Percentiles rank a stretch among this genome's conserved stretches.
Conservation (phyloP, 1,140 invertebrate species). For the Solenopsis fugax region DNA sequence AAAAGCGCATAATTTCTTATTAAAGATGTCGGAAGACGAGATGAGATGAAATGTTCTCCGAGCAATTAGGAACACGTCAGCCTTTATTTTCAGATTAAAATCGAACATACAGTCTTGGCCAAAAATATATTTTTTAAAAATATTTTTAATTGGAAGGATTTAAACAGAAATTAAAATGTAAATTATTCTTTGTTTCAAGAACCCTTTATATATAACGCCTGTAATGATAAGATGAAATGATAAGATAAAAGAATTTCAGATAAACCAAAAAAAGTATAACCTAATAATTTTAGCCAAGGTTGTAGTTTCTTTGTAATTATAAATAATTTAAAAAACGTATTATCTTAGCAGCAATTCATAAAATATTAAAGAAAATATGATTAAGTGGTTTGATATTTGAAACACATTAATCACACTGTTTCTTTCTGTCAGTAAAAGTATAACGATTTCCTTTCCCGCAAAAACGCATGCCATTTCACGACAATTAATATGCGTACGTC, state of each 20-base stretch:
- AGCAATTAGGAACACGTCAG: not conserved
- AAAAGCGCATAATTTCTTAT: conserved; percentile 20
- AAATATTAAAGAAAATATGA: not conserved
- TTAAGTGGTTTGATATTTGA: not conserved
- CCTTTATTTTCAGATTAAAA: conserved; percentile 1
- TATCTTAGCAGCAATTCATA: not conserved
- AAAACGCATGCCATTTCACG: not conserved
- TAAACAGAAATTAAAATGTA: no score
- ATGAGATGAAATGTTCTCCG: not conserved
- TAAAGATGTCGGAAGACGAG: not conserved
- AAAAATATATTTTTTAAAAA: no score
- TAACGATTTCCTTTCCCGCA: not conserved
- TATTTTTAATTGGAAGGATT: no score
- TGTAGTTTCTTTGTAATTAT: not conserved
- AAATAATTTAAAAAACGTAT: not conserved
- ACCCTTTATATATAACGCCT: no score
- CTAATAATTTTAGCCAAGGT: no score
- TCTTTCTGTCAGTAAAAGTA: not conserved
- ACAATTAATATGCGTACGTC: conserved; percentile 49
- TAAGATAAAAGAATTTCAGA: no score
- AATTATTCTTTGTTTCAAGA: no score
- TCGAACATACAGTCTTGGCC: no score
- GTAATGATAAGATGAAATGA: no score
- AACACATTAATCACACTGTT: not conserved
- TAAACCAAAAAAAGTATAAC: no score